Evolutionary conservation across 2,888 invertebrate species (phyloP), one percentile per base, ranked within the genome.

Genomic region (Polymixis flavicincta): DNA sequence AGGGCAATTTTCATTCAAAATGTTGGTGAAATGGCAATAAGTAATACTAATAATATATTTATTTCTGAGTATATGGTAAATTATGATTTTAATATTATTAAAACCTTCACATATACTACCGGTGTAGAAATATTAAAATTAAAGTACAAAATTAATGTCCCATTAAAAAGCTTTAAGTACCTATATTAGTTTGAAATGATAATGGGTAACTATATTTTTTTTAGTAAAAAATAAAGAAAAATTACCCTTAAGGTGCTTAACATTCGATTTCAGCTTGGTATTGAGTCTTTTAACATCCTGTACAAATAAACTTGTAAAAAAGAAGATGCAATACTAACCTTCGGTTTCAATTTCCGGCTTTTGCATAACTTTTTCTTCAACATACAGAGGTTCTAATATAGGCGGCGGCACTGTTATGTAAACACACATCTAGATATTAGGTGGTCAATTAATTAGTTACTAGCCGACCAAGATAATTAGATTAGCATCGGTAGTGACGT

Each of bases 351-450:
- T 90, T 76, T 93, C 92, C 0, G 94, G 93, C 0, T 87, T 91
- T 37, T 88, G 90, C 11, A 93, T 63, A 61, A 87, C 87, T 81
- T 91, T 92, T 80, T 94, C 94, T 87, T 95, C 93, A 11, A 92
- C 84, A 80, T 94, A 96, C 76, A 96, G 87, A 1, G 95, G 96
- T 89, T 95, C 93, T 59, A 96, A 92, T 59, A 90, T 87, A 3
- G 94, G 91, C 67, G 95, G 94, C 32, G 96, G 96, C 90, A 96
- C 96, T 95, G 90, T 92, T 91, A 89, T 72, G 68, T 74, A 84
- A 81, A 87, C 82, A 89, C 74, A 79, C 67, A 59, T 63, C 32
- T 59, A 63, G 22, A 71, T 63, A 77, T 83, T 75, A 78, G 28
- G 63, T 78, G 72, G 57, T 83, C 74, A 57, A 73, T 74, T 64